Base-by-base conservation (phyloP, 2,797 vertebrate genomes). In the Florisuga fusca region DNA sequence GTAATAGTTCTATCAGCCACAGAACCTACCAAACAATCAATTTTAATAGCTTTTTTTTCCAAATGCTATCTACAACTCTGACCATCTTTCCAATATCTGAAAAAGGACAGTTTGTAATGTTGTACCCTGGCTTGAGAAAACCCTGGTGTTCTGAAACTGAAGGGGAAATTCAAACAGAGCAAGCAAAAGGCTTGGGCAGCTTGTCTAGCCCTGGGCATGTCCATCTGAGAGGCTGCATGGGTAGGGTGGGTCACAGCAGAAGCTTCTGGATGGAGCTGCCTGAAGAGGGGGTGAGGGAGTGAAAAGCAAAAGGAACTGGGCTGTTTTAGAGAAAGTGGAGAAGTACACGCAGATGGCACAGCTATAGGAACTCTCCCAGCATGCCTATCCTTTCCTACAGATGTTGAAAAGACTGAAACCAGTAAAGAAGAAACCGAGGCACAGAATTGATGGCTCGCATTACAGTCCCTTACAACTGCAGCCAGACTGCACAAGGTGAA, bases 21-120 rank as follows among this genome's bases (percentile, higher is more conserved):
- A 76, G 55, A 89, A 72, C 48, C 63, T 83, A 84, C 38, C 79
- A 86, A 95, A 54, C 66, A 86, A 90, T 96, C 88, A 23, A 92
- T 95, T 90, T 93, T 93, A 95, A 95, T 78, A 77, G 83, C 63
- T 93, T 94, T 87, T 80, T 82, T 75, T 92, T 87, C 80, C 80
- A 92, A 85, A 86, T 51, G 36, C 48, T 89, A 21, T 91, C 53
- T 89, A 14, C 67, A 90, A 89, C 75, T 90, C 78, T 51, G 29
- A 89, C 74, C 59, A 41, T 61, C 57, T 85, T 92, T 89, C 66
- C 66, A 84, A 36, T 59, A 78, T n/a, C 59, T 78, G 45, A 34
- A 34, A 84, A 62, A 54, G 41, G 79, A 53, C 33, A 59, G 41
- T 48, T 69, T 76, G 38, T 71, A 66, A 36, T 6, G 4, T 12